Base-by-base conservation (phyloP, 1,140 invertebrate species). In the Dendroctonus valens region DNA sequence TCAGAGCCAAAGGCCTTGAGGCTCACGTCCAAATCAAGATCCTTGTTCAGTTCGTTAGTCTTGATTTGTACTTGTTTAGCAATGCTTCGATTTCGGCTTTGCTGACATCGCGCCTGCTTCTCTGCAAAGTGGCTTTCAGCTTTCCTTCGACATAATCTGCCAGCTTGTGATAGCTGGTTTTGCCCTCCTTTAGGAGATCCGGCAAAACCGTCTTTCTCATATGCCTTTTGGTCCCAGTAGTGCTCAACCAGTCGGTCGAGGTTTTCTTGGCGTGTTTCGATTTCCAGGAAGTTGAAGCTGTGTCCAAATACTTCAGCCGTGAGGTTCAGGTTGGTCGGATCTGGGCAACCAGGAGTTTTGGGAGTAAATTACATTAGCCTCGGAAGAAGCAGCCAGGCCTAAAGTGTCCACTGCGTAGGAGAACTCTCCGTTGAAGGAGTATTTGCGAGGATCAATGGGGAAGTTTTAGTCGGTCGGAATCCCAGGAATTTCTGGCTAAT, bases 231-330 rank as follows among this genome's bases (percentile, higher is more conserved):
- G 91, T 12, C 93, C 94, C 42, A 97, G 74, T 92, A 90, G 51
- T 89, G 86, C 79, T 97, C 94, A 7, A 96, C 74, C 0, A 95
- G 73, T 51, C 84, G 82, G 69, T 97, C 94, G 14, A 97, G 74
- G 73, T 96, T 96, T 75, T 96, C 92, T 75, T 91, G 85, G 65
- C 94, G 87, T 3, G 86, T 83, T 54, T 89, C 89, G 8, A 96
- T 67, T 78, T 97, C 92, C 39, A 97, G 79, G 26, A 96, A 81
- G 76, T 97, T 97, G 69, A 94, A 85, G 26, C 84, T 87, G 49
- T 89, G 87, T 26, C 94, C 94, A 74, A 97, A 97, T 0, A 96
- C 59, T 75, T 96, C 89, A 2, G 89, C 81, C 0, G 92, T 95
- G 0, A 97, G 74, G 78, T 97, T 97, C 3, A 95, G 70, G 70